Percentiles rank a stretch among this genome's conserved stretches.
phyloP scores from a whole-genome alignment of 1,140 invertebrate species.

The Heliothis virescens region DNA sequence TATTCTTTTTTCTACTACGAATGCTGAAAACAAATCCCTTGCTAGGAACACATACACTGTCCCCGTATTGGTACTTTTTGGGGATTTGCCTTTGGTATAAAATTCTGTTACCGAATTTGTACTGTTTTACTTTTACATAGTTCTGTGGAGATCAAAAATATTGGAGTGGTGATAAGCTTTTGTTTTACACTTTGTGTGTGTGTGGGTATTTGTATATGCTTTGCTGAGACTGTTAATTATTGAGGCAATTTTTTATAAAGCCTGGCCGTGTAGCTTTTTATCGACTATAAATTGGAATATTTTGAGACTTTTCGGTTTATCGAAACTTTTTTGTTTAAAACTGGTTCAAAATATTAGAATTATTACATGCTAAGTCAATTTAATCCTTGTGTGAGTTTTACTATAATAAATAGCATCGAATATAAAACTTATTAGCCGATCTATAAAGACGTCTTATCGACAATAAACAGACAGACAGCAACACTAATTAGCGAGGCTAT shows the following conservation, averaged over 20 bases:
- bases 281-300: too few relatives aligned
- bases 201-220: too few relatives aligned
- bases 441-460: constrained; percentile 14
- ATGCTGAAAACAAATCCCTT: constrained; percentile 46
- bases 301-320: too few relatives aligned
- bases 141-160: constrained; percentile 39
- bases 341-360: too few relatives aligned
- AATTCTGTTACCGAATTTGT: constrained; percentile 22
- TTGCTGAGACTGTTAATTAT: too few relatives aligned
- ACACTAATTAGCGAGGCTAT: constrained; percentile 13
- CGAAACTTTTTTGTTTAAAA: too few relatives aligned
- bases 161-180: neutral
- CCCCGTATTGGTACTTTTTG: constrained; percentile 23
- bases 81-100: constrained; percentile 25
- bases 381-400: too few relatives aligned
- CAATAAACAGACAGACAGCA: constrained; percentile 22
- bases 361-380: too few relatives aligned
- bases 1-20: constrained; percentile 29
- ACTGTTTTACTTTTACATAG: constrained; percentile 33
- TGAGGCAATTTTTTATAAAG: too few relatives aligned
- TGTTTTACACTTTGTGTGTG: too few relatives aligned
- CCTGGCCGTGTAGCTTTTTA: too few relatives aligned
- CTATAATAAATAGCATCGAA: neutral
- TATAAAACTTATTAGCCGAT: neutral
- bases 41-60: constrained; percentile 34